Evolutionary conservation across 2,113 vertebrate species (phyloP).

Genomic region (Lepisosteus osseus): DNA sequence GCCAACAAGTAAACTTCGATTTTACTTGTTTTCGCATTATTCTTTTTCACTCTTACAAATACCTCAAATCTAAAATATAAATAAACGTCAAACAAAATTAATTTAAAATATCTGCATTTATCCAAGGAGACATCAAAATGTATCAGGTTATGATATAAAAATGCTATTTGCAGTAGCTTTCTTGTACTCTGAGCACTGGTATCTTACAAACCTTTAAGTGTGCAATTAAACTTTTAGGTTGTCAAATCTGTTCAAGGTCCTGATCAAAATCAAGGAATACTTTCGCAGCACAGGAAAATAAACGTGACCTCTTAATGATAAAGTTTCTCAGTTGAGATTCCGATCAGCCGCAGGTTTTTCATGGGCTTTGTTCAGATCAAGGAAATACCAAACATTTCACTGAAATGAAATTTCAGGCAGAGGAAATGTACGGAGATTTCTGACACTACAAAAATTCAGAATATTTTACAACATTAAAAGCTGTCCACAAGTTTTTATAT

Average conservation of each 20-base stretch:
- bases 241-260: background rate
- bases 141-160: background rate
- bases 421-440: background rate
- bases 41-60: no score
- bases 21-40: no score
- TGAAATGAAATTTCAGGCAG: background rate
- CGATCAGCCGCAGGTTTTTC: background rate
- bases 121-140: no score
- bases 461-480: slow-evolving; percentile 43
- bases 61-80: background rate
- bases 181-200: background rate
- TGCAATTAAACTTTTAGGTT: background rate
- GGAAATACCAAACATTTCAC: slow-evolving; percentile 4
- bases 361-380: background rate
- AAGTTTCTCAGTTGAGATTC: background rate
- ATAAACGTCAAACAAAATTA: background rate
- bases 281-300: background rate
- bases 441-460: slow-evolving; percentile 36
- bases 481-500: slow-evolving; percentile 52
- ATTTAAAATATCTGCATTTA: no score
- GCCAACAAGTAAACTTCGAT: no score
- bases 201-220: background rate
- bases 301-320: background rate
- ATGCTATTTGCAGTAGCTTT: background rate
- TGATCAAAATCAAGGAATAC: background rate